Base-by-base conservation (phyloP, 2,888 invertebrate genomes). In the Lasiommata megera region DNA sequence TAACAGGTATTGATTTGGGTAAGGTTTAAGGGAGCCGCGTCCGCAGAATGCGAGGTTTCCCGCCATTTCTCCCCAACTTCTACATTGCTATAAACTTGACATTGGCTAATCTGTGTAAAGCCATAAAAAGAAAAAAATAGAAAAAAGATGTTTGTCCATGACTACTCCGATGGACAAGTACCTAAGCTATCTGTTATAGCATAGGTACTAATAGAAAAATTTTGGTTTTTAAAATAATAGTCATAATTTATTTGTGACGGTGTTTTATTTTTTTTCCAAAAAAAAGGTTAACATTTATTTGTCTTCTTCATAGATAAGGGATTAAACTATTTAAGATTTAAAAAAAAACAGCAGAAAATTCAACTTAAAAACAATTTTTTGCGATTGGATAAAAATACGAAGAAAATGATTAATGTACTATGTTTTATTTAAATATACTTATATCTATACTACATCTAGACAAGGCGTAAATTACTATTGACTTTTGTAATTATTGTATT, bases 401-500 rank as follows among this genome's bases (percentile, higher is more conserved):
- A 23, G 23, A 46, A 16, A 46, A 46, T 31, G 16, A 31, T 46
- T 31, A 9, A 46, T 46, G 11, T 31, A 18, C 11, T 0, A 46
- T 14, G 11, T 31, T 41, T 17, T 0, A 46, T 14, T 31, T 46
- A 46, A 46, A 16, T 46, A 46, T 16, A 46, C 46, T 46, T 46
- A 46, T 6, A 46, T 16, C 46, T 46, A 44, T 29, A 16, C 46
- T 46, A 46, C 46, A 46, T 16, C 46, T 46, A 46, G 31, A 31
- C 11, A 29, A 31, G 46, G 3, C 46, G 11, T 46, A 46, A 46
- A 46, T 31, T 16, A 29, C 31, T 16, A 46, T 44, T 31, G 46
- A 31, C 46, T 31, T 46, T 46, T 46, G 14, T 5, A 16, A 11
- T 46, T 46, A 31, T 6, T 6, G 43, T 43, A 1, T 1, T 46